Evolutionary conservation across 2,113 vertebrate species (phyloP).

Genomic region (Nycticryphes semicollaris): DNA sequence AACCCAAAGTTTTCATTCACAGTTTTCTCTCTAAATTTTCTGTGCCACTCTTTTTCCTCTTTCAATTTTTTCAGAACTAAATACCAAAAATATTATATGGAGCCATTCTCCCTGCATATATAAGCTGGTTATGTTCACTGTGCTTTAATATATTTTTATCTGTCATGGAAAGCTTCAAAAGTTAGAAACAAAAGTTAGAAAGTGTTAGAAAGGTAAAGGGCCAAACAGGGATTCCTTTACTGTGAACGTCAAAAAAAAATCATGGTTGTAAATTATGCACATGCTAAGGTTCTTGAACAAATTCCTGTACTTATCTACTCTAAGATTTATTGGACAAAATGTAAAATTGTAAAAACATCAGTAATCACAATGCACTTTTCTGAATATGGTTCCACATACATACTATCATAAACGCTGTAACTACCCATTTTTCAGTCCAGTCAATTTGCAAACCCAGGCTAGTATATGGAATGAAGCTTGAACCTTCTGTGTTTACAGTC

Average conservation of each 20-base stretch:
- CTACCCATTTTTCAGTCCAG: neutral
- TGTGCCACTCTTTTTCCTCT: neutral
- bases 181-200: neutral
- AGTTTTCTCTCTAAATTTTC: neutral
- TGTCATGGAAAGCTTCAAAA: neutral
- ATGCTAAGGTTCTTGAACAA: neutral
- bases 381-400: neutral
- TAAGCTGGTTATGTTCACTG: neutral
- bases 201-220: neutral
- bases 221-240: neutral
- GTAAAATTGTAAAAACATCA: neutral
- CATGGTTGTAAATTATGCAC: neutral
- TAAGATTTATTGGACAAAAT: neutral
- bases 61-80: neutral
- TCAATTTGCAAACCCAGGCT: neutral
- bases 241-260: neutral
- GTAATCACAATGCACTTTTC: neutral
- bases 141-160: neutral
- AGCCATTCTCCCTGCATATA: neutral
- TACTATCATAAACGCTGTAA: neutral
- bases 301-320: neutral
- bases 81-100: neutral
- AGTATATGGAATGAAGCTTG: neutral
- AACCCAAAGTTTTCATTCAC: neutral
- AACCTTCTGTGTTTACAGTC: neutral